A percentile compares a stretch with the other conserved stretches of the same genome.
Evolutionary conservation across 2,797 vertebrate genomes (phyloP).

Genomic region (Lemur catta): DNA sequence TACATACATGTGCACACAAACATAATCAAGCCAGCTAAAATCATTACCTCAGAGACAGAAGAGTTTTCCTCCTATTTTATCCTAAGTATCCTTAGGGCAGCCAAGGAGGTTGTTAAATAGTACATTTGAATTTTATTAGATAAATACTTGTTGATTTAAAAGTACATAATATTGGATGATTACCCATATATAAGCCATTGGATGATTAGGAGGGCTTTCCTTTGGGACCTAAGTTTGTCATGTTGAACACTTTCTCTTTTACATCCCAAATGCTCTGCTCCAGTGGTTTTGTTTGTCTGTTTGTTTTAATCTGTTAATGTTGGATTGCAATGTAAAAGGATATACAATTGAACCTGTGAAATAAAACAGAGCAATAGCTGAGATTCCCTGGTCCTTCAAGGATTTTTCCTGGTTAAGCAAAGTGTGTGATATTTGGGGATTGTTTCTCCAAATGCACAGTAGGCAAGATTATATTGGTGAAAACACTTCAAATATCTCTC

Average conservation of each 20-base stretch:
- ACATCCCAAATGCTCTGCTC: slow-evolving; percentile 15
- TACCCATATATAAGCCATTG: neutral
- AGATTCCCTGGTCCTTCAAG: slow-evolving; percentile 49
- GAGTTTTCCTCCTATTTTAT: slow-evolving; percentile 26
- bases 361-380: slow-evolving; percentile 48
- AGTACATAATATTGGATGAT: neutral
- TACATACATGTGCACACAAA: neutral
- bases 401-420: slow-evolving; percentile 56
- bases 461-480: neutral
- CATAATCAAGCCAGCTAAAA: neutral
- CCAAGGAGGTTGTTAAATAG: neutral
- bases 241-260: neutral
- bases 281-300: neutral
- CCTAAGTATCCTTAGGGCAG: neutral
- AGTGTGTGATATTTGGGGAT: slow-evolving; percentile 11
- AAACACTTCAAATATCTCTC: slow-evolving; percentile 1
- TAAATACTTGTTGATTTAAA: slow-evolving; percentile 55
- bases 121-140: slow-evolving; percentile 32
- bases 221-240: slow-evolving; percentile 10
- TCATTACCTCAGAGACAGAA: slow-evolving; percentile 24
- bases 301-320: neutral
- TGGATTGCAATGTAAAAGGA: slow-evolving; percentile 11
- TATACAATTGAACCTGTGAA: slow-evolving; percentile 4
- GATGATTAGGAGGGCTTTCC: neutral
- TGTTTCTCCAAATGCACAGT: slow-evolving; percentile 16